Evolutionary conservation across 2,797 vertebrate genomes (phyloP).

Genomic region (Malacoctenus gilli): DNA sequence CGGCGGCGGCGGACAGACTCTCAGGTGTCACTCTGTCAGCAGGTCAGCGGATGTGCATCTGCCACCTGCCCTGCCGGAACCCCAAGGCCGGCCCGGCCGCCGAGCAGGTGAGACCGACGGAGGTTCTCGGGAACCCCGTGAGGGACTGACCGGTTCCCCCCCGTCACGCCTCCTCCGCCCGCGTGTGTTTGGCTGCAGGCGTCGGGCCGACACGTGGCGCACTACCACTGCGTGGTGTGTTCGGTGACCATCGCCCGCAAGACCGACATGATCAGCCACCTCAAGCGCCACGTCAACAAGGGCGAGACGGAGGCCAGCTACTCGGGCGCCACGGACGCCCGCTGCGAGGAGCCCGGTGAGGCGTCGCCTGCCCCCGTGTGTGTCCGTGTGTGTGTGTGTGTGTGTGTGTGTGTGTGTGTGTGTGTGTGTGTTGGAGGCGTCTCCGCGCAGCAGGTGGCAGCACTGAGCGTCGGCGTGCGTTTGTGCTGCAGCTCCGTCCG

Average conservation of each 20-base stretch:
- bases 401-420: neutral
- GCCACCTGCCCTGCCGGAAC: constrained; percentile 90
- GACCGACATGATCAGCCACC: constrained; percentile 94
- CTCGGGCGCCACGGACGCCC: constrained; percentile 75
- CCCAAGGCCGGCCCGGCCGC: constrained; percentile 83
- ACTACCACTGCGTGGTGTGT: constrained; percentile 97
- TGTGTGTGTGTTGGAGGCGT: too few relatives aligned
- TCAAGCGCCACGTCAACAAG: constrained; percentile 93
- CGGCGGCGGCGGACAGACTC: too few relatives aligned
- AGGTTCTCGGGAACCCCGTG: too few relatives aligned
- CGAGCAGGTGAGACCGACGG: constrained; percentile 84
- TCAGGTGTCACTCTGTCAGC: constrained; percentile 24
- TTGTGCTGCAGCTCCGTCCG: constrained; percentile 71
- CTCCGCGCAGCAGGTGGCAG: too few relatives aligned
- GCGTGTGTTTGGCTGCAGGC: too few relatives aligned
- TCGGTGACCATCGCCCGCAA: constrained; percentile 91
- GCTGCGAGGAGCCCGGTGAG: constrained; percentile 69
- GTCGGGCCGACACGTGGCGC: constrained; percentile 85
- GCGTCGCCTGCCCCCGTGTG: too few relatives aligned
- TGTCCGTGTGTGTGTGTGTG: too few relatives aligned
- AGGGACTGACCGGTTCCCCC: too few relatives aligned
- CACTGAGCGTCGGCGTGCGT: too few relatives aligned
- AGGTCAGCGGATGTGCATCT: constrained; percentile 98
- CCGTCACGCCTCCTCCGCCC: too few relatives aligned
- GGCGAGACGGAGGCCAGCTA: constrained; percentile 93